Percentiles rank a stretch among this genome's conserved stretches.
These are phyloP conservation scores for Malacoctenus gilli DNA, from an alignment of 2,797 vertebrate genomes.

Conservation along the genomic window DNA sequence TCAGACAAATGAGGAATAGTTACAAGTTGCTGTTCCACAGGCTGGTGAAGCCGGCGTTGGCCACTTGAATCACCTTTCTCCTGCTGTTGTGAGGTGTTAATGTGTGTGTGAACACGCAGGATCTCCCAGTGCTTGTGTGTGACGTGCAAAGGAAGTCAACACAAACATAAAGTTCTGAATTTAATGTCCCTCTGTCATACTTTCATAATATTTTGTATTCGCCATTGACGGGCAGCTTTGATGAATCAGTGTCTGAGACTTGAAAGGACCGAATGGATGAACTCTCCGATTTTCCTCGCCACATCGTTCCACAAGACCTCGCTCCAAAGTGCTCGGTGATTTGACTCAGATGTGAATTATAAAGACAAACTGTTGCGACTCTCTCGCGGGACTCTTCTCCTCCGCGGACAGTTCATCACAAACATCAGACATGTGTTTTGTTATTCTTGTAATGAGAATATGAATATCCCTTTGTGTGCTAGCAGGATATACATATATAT, in stretches of 20 bases:
- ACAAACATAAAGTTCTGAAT: no score
- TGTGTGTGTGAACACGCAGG: no score
- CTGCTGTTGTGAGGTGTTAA: not conserved
- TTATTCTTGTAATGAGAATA: conserved; percentile 24
- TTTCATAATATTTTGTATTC: no score
- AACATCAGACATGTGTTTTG: conserved; percentile 41
- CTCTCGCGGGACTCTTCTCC: conserved; percentile 30
- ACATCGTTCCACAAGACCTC: conserved; percentile 41
- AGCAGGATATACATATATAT: conserved; percentile 6
- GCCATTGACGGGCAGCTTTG: no score
- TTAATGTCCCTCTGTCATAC: no score
- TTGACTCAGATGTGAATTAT: conserved; percentile 59
- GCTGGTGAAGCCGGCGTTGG: not conserved
- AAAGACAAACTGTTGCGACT: conserved; percentile 42
- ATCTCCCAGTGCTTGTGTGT: no score
- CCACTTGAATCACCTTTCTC: no score
- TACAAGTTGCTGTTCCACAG: not conserved
- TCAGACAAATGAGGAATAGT: not conserved
- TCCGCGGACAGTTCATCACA: conserved; percentile 35
- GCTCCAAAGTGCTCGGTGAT: conserved; percentile 46
- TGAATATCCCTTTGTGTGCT: conserved; percentile 33
- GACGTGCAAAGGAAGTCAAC: no score
- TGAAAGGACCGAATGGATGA: conserved; percentile 14
- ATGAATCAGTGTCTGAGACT: conserved; percentile 4
- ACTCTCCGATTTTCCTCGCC: conserved; percentile 31